Evolutionary conservation across 2,113 vertebrate genomes (phyloP).

Genomic region (Gallinago jamesoni): DNA sequence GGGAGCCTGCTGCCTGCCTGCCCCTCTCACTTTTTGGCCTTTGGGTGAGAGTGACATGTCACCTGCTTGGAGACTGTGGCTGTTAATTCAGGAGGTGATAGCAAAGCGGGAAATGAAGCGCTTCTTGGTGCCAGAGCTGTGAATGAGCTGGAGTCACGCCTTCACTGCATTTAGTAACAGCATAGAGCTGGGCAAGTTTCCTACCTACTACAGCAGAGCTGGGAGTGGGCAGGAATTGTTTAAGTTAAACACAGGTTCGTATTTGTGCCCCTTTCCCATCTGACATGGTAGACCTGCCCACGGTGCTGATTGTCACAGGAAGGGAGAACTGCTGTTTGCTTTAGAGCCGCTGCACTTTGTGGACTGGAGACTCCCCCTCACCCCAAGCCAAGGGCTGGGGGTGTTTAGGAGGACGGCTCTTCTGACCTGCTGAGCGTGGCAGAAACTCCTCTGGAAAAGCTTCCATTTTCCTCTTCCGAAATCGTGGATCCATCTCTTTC

Average conservation of each 20-base stretch:
- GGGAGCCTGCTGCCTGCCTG: not conserved
- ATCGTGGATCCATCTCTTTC: accelerated
- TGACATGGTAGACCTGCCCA: not conserved
- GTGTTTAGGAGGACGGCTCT: not conserved
- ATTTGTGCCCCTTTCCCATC: not conserved
- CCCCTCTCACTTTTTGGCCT: not conserved
- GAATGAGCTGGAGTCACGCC: not conserved
- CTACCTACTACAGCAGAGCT: not conserved
- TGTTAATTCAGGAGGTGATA: not conserved
- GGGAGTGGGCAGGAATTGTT: not conserved
- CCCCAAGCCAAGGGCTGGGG: not conserved
- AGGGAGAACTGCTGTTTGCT: not conserved
- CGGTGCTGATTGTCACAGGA: not conserved
- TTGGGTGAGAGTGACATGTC: not conserved
- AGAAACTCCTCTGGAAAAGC: not conserved
- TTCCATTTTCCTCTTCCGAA: not conserved
- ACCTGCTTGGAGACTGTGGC: not conserved
- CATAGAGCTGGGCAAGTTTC: not conserved
- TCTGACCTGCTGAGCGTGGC: accelerated
- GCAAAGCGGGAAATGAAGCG: not conserved
- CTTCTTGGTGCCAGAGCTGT: not conserved
- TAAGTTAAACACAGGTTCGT: not conserved
- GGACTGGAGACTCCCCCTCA: not conserved
- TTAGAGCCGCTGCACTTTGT: accelerated
- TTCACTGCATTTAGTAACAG: not conserved